These are phyloP conservation scores for Rhea americana DNA, from an alignment of 2,113 vertebrate species.

Conservation along the genomic window DNA sequence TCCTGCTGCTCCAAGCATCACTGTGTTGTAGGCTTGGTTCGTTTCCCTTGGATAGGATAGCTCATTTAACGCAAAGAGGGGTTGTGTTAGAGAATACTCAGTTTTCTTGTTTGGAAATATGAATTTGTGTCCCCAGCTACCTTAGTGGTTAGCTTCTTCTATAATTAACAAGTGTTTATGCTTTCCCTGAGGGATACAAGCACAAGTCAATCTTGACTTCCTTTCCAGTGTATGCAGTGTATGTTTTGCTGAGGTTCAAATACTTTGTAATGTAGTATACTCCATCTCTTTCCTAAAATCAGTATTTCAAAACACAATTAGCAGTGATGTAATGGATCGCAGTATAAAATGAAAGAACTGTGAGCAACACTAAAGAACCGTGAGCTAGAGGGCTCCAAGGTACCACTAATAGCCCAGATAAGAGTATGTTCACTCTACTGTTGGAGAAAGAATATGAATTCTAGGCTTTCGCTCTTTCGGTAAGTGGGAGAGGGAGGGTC, in stretches of 20 bases:
- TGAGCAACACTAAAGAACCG: conserved; percentile 9
- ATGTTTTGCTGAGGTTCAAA: conserved; percentile 25
- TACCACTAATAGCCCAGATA: background rate
- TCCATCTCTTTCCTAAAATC: conserved; percentile 54
- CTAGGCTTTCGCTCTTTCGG: background rate
- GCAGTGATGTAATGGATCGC: conserved; percentile 26
- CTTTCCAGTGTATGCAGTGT: background rate
- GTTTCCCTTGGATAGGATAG: background rate
- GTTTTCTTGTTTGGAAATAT: conserved; percentile 30
- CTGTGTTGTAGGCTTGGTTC: background rate
- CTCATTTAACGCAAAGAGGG: background rate
- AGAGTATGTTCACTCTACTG: background rate
- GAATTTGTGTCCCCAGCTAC: conserved; percentile 22
- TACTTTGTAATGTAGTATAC: conserved; percentile 9
- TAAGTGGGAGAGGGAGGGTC: background rate
- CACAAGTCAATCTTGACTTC: conserved; percentile 38
- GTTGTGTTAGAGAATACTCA: background rate
- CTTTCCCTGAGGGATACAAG: conserved; percentile 4
- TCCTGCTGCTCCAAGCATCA: accelerated
- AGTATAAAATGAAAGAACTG: conserved; percentile 13
- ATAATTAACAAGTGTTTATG: conserved; percentile 51
- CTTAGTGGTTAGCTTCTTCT: conserved; percentile 25
- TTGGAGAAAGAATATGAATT: background rate
- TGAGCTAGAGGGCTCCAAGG: conserved; percentile 34
- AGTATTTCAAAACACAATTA: conserved; percentile 64